Evolutionary conservation across 2,797 vertebrate genomes (phyloP), one percentile per base, ranked within the genome.

Genomic region (Molossus molossus): DNA sequence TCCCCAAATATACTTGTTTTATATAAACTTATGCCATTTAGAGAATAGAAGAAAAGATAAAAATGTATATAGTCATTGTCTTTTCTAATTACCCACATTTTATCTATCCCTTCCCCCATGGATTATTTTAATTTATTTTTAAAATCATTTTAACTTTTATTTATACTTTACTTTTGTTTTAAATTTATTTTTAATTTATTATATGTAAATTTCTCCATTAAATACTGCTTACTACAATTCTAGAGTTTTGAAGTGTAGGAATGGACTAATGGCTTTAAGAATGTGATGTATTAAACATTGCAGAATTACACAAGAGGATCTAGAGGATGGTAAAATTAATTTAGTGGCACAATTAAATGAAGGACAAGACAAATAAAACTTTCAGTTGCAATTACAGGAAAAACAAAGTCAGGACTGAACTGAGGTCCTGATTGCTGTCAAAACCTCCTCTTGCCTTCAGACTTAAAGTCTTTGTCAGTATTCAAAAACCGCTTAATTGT

Each of bases 1-100:
- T 10, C 14, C 45, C 4, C 37, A 79, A 88, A 81, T 40, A 64
- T 0, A 70, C 60, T 67, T 91, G 45, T 17, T 85, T 80, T 88
- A 75, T 58, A 45, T 88, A 67, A 81, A 92, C 17, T 75, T 85
- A 80, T 58, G 13, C 50, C 5, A 82, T 58, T 82, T 89, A 91
- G 62, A 91, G 45, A 91, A 70, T 53, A 81, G 64, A 93, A 93
- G 57, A 64, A 48, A 87, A 84, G 80, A 60, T n/a, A 87, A 65
- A 65, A 89, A 62, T 65, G 6, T 23, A 25, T 65, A 29, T n/a
- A 21, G n/a, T 69, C 67, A 70, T 72, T 80, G 53, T 81, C 48
- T 95, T 85, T 76, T 82, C 85, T 72, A 81, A 75, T 69, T 79
- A 67, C 11, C 10, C 27, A 64, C 14, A 50, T 72, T 67, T 90